phyloP scores from a whole-genome alignment of 2,113 vertebrate genomes.

The Heterochromis multidens region DNA sequence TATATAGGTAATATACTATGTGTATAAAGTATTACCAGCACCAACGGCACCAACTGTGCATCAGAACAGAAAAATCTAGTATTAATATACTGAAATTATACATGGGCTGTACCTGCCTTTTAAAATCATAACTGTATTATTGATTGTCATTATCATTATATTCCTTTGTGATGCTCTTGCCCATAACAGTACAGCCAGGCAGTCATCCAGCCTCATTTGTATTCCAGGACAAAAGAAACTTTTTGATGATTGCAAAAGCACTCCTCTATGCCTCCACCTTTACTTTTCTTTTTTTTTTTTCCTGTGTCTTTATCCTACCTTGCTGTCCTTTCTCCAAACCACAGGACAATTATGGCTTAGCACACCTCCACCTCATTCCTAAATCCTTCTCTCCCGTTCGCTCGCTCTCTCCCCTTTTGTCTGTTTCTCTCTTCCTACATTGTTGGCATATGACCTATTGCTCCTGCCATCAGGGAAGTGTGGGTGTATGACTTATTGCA shows the following conservation, averaged over 20 bases:
- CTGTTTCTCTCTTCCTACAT: slow-evolving; percentile 4
- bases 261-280: background rate
- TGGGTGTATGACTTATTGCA: slow-evolving; percentile 50
- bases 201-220: slow-evolving; percentile 42
- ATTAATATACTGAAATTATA: background rate
- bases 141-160: background rate
- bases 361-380: slow-evolving; percentile 20
- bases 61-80: background rate
- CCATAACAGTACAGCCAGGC: background rate
- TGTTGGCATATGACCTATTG: slow-evolving; percentile 52
- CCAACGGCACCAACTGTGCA: background rate
- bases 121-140: background rate
- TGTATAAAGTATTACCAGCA: background rate
- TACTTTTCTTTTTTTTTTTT: background rate
- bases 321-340: background rate
- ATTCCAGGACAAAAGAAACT: slow-evolving; percentile 50
- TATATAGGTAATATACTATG: background rate
- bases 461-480: slow-evolving; percentile 59
- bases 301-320: background rate
- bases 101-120: background rate
- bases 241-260: slow-evolving; percentile 31
- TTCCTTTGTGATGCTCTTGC: background rate
- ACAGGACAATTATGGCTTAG: slow-evolving; percentile 25
- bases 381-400: slow-evolving; percentile 3
- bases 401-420: background rate